These are phyloP conservation scores for Litocranius walleri DNA, from an alignment of 2,113 vertebrate species.

Conservation along the genomic window DNA sequence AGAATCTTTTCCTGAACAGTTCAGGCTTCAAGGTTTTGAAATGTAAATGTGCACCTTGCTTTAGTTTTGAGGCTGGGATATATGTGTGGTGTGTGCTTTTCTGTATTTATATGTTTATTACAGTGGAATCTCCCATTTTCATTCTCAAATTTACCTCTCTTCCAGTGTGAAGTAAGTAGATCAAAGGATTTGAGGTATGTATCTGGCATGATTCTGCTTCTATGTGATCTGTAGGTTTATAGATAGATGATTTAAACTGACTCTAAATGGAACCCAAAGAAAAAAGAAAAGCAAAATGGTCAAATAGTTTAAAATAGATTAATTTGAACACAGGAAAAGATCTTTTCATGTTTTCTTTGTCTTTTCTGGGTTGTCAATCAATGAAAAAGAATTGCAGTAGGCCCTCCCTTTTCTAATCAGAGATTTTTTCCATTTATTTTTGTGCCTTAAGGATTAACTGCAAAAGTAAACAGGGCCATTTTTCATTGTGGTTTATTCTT, in stretches of 20 bases:
- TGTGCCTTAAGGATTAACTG: slow-evolving; percentile 83
- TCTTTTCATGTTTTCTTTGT: not conserved
- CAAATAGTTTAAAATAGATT: slow-evolving; percentile 28
- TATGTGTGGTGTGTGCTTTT: slow-evolving; percentile 21
- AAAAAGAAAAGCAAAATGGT: slow-evolving; percentile 11
- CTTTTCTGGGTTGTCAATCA: slow-evolving; percentile 27
- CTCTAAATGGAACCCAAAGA: slow-evolving; percentile 58
- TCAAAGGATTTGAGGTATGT: slow-evolving; percentile 32
- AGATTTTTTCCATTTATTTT: slow-evolving; percentile 80
- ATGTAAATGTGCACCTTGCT: slow-evolving; percentile 67
- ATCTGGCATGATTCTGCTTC: slow-evolving; percentile 69
- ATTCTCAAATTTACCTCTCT: slow-evolving; percentile 53
- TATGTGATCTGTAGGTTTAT: slow-evolving; percentile 51
- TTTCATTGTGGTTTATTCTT: slow-evolving; percentile 64
- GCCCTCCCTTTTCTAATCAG: slow-evolving; percentile 55
- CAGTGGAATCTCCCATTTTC: slow-evolving; percentile 47
- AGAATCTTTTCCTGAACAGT: slow-evolving; percentile 74
- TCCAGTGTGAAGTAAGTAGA: slow-evolving; percentile 6
- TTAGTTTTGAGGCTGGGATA: slow-evolving; percentile 55
- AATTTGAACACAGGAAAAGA: slow-evolving; percentile 34
- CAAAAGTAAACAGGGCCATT: slow-evolving; percentile 77
- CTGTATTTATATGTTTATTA: slow-evolving; percentile 54
- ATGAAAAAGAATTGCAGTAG: not conserved
- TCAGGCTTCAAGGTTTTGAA: slow-evolving; percentile 70
- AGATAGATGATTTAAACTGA: slow-evolving; percentile 55